A percentile compares a stretch with the other conserved stretches of the same genome.
These are phyloP conservation scores for Coenonympha arcania DNA, from an alignment of 2,888 invertebrate species.

Conservation along the genomic window DNA sequence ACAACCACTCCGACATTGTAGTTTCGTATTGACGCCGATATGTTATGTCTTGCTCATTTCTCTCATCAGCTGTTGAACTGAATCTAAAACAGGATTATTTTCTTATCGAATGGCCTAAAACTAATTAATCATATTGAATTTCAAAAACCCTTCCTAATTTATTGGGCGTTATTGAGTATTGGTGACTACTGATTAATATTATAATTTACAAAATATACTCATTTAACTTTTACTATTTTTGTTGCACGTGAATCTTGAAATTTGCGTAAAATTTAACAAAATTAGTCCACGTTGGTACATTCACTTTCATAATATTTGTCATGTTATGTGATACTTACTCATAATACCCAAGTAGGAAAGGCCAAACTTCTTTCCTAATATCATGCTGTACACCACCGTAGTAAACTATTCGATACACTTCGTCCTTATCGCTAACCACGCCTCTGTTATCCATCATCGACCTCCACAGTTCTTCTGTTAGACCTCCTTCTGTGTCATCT, in stretches of 20 bases:
- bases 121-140: no score
- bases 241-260: no score
- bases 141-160: no score
- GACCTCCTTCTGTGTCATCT: conserved; percentile 78
- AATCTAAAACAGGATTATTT: no score
- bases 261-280: no score
- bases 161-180: no score
- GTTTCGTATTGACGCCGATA: conserved; percentile 87
- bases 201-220: no score
- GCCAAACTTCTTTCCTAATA: conserved; percentile 88
- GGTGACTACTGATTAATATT: no score
- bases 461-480: conserved; percentile 85
- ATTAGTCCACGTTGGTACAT: no score
- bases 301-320: neutral
- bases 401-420: conserved; percentile 88
- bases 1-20: conserved; percentile 95
- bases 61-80: conserved; percentile 79
- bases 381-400: conserved; percentile 89
- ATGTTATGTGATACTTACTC: conserved; percentile 51
- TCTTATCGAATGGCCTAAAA: no score
- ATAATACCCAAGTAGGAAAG: conserved; percentile 89
- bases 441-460: conserved; percentile 77
- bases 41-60: conserved; percentile 77
- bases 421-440: conserved; percentile 76
- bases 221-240: no score